These are phyloP conservation scores for Platysteira castanea DNA, from an alignment of 2,113 vertebrate species.

Conservation along the genomic window DNA sequence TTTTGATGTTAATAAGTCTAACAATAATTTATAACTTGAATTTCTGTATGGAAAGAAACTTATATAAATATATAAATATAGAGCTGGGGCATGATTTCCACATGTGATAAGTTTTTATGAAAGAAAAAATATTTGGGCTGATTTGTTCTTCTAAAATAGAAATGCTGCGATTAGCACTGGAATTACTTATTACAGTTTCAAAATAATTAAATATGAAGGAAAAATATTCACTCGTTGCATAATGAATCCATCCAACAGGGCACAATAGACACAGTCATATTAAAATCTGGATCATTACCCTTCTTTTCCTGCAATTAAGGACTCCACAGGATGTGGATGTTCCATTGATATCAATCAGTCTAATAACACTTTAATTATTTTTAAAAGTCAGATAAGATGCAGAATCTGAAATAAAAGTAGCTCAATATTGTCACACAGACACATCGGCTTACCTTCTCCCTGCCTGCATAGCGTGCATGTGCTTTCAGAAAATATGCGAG, in stretches of 20 bases:
- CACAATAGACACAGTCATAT: slow-evolving; percentile 51
- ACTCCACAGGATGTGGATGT: slow-evolving; percentile 40
- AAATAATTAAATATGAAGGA: slow-evolving; percentile 49
- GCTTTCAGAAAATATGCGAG: neutral
- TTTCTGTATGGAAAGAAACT: neutral
- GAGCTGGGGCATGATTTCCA: neutral
- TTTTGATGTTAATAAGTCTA: neutral
- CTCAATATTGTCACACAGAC: neutral
- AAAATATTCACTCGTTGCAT: slow-evolving; percentile 17
- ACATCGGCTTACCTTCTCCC: neutral
- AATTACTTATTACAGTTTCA: neutral
- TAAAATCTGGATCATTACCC: slow-evolving; percentile 61
- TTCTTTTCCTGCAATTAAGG: slow-evolving; percentile 59
- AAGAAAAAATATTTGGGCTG: neutral
- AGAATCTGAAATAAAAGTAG: slow-evolving; percentile 21
- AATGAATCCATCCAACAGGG: slow-evolving; percentile 43
- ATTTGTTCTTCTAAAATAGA: neutral
- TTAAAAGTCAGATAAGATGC: slow-evolving; percentile 32
- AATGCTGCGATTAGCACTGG: neutral
- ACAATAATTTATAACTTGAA: neutral
- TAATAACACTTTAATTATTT: slow-evolving; percentile 59
- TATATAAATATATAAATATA: neutral
- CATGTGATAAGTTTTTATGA: neutral
- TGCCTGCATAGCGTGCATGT: neutral
- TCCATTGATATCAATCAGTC: slow-evolving; percentile 41